These are phyloP conservation scores for Syngnathus rostellatus DNA, from an alignment of 2,797 vertebrate species.

Conservation along the genomic window DNA sequence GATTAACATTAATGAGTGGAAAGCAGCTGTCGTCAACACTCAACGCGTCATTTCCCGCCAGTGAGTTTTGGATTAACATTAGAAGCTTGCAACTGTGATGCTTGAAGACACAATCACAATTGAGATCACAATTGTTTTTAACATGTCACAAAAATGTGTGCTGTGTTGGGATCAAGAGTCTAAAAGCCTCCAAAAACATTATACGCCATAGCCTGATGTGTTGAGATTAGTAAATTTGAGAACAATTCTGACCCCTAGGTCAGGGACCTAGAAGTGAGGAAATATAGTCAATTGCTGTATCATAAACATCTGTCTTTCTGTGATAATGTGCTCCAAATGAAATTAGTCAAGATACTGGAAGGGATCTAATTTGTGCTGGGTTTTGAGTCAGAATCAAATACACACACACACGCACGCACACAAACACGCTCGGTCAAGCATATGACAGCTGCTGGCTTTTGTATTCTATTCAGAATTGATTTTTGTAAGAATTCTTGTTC, in stretches of 20 bases:
- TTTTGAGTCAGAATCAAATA: not conserved
- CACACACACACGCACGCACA: not conserved
- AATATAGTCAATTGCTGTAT: not conserved
- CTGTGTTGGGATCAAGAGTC: too few relatives aligned
- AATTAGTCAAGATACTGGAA: constrained; percentile 2
- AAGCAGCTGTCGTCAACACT: not conserved
- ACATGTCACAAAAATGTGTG: too few relatives aligned
- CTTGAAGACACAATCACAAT: not conserved
- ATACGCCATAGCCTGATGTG: too few relatives aligned
- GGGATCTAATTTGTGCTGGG: not conserved
- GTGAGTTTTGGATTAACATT: not conserved
- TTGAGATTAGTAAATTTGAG: not conserved
- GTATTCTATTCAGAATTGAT: not conserved
- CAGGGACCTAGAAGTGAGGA: constrained; percentile 2
- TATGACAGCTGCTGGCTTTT: not conserved
- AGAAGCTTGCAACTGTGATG: not conserved
- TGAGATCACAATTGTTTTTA: too few relatives aligned
- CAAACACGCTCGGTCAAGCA: not conserved
- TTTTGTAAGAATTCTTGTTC: constrained; percentile 7
- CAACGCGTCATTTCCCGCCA: not conserved
- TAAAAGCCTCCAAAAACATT: too few relatives aligned
- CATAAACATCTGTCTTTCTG: constrained; percentile 4
- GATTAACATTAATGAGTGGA: not conserved
- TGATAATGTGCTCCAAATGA: not conserved
- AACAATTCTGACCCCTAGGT: not conserved